Evolutionary conservation across 1,140 invertebrate species (phyloP).

Genomic region (Brachionus koreanus): DNA sequence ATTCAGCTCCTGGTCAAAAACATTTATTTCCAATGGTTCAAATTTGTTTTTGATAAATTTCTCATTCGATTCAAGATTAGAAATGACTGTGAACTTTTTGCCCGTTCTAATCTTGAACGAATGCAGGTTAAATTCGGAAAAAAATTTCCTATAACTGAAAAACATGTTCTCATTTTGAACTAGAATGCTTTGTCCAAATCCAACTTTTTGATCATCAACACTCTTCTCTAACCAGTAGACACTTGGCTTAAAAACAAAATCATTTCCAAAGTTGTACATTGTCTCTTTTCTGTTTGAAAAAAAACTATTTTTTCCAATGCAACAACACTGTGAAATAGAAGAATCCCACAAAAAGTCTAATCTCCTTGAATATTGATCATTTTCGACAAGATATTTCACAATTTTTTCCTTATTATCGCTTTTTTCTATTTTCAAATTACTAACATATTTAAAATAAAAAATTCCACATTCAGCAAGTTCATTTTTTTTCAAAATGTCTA

Average conservation of each 20-base stretch:
- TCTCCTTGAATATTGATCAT: background rate
- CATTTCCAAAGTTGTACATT: background rate
- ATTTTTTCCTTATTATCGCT: background rate
- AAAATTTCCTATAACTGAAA: slow-evolving; percentile 18
- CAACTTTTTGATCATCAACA: background rate
- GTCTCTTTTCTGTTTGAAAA: background rate
- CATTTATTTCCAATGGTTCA: slow-evolving; percentile 2
- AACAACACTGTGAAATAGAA: background rate
- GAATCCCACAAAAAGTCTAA: background rate
- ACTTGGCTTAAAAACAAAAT: background rate
- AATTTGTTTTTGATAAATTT: background rate
- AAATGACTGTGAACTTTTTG: slow-evolving; percentile 8
- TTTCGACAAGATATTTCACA: background rate
- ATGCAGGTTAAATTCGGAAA: background rate
- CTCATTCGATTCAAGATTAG: background rate
- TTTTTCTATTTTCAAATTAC: background rate
- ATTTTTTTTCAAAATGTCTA: background rate
- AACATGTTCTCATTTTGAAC: background rate
- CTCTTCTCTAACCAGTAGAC: background rate
- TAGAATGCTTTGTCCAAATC: slow-evolving; percentile 3
- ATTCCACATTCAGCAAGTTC: background rate
- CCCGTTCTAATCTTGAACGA: background rate
- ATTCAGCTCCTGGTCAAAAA: background rate
- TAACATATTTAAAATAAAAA: slow-evolving; percentile 24
- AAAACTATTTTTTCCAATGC: background rate